Conservation (phyloP, 2,888 invertebrate species). For the Liposcelis brunnea region DNA sequence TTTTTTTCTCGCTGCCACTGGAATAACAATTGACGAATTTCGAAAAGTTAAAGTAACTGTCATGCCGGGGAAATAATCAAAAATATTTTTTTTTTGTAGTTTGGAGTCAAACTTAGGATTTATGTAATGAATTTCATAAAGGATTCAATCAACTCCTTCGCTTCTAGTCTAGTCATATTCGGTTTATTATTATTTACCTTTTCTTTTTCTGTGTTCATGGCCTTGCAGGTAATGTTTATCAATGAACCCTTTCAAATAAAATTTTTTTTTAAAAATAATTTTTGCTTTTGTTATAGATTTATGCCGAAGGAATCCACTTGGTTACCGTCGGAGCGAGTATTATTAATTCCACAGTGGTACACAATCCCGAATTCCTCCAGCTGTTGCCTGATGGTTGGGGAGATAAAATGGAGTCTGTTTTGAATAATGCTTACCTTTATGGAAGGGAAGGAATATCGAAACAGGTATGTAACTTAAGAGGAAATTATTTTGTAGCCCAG, state of each 20-base stretch:
- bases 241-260: too few species aligned
- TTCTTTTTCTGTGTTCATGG: slow-evolving; percentile 64
- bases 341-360: slow-evolving; percentile 72
- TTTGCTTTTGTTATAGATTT: slow-evolving; percentile 41
- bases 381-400: slow-evolving; percentile 73
- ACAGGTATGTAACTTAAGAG: slow-evolving; percentile 10
- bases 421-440: slow-evolving; percentile 85
- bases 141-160: slow-evolving; percentile 68
- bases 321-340: slow-evolving; percentile 76
- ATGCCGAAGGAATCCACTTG: slow-evolving; percentile 84
- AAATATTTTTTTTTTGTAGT: too few species aligned
- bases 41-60: too few species aligned
- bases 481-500: too few species aligned
- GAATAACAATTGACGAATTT: too few species aligned
- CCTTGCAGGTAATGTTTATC: slow-evolving; percentile 68
- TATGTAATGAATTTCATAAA: slow-evolving; percentile 31
- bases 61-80: too few species aligned
- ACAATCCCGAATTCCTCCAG: slow-evolving; percentile 68
- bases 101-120: background rate
- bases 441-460: slow-evolving; percentile 81
- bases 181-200: slow-evolving; percentile 64
- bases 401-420: slow-evolving; percentile 70
- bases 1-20: too few species aligned
- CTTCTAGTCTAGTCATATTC: slow-evolving; percentile 70
- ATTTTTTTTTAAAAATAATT: background rate